Evolutionary conservation across 2,797 vertebrate genomes (phyloP).

Genomic region (Myioborus miniatus): DNA sequence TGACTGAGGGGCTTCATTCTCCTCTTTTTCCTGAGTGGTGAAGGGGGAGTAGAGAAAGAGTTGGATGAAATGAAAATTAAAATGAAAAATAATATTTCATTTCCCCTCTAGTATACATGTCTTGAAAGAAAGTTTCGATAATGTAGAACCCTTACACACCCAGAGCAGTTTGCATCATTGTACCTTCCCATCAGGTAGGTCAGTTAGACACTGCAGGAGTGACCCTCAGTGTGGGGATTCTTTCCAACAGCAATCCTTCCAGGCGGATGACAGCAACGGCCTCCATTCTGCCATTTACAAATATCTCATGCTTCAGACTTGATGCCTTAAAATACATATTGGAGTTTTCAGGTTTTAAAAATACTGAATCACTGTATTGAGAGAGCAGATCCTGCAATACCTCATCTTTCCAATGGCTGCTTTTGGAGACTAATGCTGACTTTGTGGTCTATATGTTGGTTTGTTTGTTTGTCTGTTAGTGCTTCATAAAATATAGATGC

Average conservation of each 20-base stretch:
- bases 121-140: background rate
- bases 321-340: background rate
- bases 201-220: background rate
- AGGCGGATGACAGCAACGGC: background rate
- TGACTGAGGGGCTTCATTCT: background rate
- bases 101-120: background rate
- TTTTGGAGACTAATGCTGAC: background rate
- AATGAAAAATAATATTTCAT: background rate
- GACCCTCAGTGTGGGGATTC: background rate
- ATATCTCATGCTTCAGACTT: background rate
- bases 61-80: background rate
- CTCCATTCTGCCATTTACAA: background rate
- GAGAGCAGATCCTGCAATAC: background rate
- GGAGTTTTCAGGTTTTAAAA: background rate
- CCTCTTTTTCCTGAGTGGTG: background rate
- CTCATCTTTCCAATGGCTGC: background rate
- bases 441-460: background rate
- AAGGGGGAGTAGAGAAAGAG: background rate
- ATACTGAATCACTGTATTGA: background rate
- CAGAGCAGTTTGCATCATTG: background rate
- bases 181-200: background rate
- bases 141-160: background rate
- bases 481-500: constrained; percentile 32
- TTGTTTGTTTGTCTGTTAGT: background rate
- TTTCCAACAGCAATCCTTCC: background rate